Evolutionary conservation across 2,888 invertebrate genomes (phyloP), one percentile per base, ranked within the genome.

Genomic region (Ormia ochracea): DNA sequence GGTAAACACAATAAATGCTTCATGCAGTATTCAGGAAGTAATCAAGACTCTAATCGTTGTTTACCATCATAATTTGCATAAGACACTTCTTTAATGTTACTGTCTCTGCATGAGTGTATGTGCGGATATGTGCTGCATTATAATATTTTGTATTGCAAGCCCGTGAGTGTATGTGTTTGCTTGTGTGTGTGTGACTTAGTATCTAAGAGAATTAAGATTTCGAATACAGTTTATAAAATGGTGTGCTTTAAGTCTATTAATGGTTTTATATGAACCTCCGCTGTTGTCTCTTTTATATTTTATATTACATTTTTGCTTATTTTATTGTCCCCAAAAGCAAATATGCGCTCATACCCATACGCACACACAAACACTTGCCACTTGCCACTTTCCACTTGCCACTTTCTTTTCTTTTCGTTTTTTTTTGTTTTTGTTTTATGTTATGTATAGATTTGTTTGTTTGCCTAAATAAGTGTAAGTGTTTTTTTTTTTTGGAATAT

Each of bases 21-120:
- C 88, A 88, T 88, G 85, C 86, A 88, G 86, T 87, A 88, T 88
- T 87, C 87, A 88, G 82, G 83, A 85, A 86, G 88, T 87, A 89
- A 88, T 88, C 88, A 89, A 86, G 87, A 86, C 87, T 87, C 86
- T 88, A 89, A 88, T 88, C 88, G 88, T 86, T 88, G 88, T 88
- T 89, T 88, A 86, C 87, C 87, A 88, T 88, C 88, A 87, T 86
- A 88, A 88, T 88, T 88, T 85, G 81, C 82, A 82, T 82, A 82
- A 81, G 82, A 81, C 82, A 81, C 77, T 83, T 81, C 75, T 69
- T 68, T 78, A 73, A 73, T 77, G 56, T 65, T 21, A 33, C 56
- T 59, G 43, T 56, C n/a, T n/a, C n/a, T n/a, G n/a, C n/a, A n/a
- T n/a, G n/a, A n/a, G n/a, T n/a, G n/a, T n/a, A n/a, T n/a, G n/a